Evolutionary conservation across 1,140 invertebrate genomes (phyloP).

Genomic region (Saccostrea echinata): DNA sequence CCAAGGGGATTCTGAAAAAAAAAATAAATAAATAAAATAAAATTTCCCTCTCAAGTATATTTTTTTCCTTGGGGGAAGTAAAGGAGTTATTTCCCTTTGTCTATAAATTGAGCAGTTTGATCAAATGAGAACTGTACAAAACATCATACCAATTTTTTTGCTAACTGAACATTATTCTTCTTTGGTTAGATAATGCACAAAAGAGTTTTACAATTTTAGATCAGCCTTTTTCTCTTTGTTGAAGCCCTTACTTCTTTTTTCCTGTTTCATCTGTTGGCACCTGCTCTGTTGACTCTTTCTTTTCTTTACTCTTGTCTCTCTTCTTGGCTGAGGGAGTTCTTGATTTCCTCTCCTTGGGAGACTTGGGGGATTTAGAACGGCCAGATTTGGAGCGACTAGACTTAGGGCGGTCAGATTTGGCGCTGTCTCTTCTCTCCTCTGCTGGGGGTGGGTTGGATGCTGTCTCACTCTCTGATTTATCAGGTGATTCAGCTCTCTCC

Average conservation of each 20-base stretch:
- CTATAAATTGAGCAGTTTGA: neutral
- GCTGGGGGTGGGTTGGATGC: slow-evolving; percentile 52
- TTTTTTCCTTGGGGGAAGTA: neutral
- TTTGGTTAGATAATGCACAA: neutral
- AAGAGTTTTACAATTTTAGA: neutral
- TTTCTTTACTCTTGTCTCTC: slow-evolving; percentile 69
- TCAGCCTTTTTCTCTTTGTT: neutral
- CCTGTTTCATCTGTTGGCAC: slow-evolving; percentile 49
- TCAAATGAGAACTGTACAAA: neutral
- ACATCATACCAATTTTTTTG: too few species aligned
- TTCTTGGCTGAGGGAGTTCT: slow-evolving; percentile 74
- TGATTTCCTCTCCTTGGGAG: slow-evolving; percentile 72
- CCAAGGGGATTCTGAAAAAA: slow-evolving; percentile 74
- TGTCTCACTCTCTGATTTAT: slow-evolving; percentile 61
- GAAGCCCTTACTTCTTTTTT: slow-evolving; percentile 47
- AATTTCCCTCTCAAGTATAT: neutral
- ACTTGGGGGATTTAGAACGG: slow-evolving; percentile 62
- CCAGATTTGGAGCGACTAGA: slow-evolving; percentile 66
- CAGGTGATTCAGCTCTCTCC: slow-evolving; percentile 69
- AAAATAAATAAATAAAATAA: neutral
- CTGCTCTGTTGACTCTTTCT: slow-evolving; percentile 63
- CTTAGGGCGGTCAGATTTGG: slow-evolving; percentile 61
- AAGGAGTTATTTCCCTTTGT: neutral
- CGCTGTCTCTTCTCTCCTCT: slow-evolving; percentile 58
- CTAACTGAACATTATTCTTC: too few species aligned